Base-by-base conservation (phyloP, 1,140 invertebrate species). In the Lordiphosa stackelbergi region DNA sequence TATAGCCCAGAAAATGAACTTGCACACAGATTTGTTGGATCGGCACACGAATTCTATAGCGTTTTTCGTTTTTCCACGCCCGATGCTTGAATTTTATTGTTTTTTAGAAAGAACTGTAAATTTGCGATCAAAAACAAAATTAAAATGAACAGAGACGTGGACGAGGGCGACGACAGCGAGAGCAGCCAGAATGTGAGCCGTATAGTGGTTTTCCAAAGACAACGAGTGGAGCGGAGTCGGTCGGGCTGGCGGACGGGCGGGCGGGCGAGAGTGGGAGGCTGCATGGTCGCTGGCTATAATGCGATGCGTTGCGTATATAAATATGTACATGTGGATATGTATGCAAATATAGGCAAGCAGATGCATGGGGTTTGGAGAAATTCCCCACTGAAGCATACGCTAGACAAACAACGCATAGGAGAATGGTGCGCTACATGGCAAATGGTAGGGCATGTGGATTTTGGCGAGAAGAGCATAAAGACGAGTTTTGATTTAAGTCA, bases 81-180 rank as follows among this genome's bases (percentile, higher is more conserved):
- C 43, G 64, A 64, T 69, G 78, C 41, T 54, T 58, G 77, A 55
- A 61, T 83, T 83, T 83, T 83, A 83, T 83, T 83, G 77, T 83
- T 83, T 83, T 83, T 83, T 83, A 83, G 77, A 83, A 83, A 83
- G 60, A 77, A 84, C 77, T 83, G 77, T 83, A 83, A 83, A 83
- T 70, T 77, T 55, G 55, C 71, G 65, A 81, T 75, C 71, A 70
- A 66, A 75, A 78, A 78, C 69, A 53, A 73, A 78, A 78, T 79
- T 81, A 81, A 79, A 74, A 77, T 62, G 72, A 53, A 57, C 35
- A 34, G 38, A 37, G 48, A 62, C 54, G 48, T 53, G 48, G 46
- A 36, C 36, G n/a, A 36, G 45, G 16, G 42, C 48, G 38, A 53
- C 51, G 51, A 11, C 46, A 49, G 43, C 41, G 40, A 13, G 5